Evolutionary conservation across 1,140 invertebrate species (phyloP), one percentile per base, ranked within the genome.

Genomic region (Drosophila athabasca): DNA sequence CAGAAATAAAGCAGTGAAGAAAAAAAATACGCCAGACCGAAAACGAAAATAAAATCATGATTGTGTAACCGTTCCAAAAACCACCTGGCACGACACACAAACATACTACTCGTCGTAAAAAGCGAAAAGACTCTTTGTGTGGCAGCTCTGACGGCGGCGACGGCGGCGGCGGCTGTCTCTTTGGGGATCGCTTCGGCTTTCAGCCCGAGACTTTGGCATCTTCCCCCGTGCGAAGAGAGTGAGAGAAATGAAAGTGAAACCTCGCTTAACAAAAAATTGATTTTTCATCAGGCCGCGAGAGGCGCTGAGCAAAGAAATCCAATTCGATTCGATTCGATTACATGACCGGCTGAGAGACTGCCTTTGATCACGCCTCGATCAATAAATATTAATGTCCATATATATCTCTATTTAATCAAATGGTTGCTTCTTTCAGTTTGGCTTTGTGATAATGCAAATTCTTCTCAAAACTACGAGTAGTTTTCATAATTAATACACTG

Each of bases 41-140:
- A 73, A 73, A 64, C 68, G 68, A 75, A 68, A 65, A 58, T 49
- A 58, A 79, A 87, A 66, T 81, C 82, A 87, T 67, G 83, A 88
- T 87, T 87, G 73, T 81, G 83, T 88, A 88, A 87, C 74, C 82
- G 83, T 83, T 79, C 83, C 82, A 72, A 87, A 88, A 78, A 82
- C 62, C 71, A 85, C 70, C 71, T 87, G 79, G 76, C 78, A 83
- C 83, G 83, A 88, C 79, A 87, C 67, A 83, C 66, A 88, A 81
- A 83, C 80, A 79, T 78, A 62, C 75, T 66, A 76, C 62, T 41
- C 45, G 22, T 44, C 48, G 57, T 59, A 64, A 65, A 80, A 79
- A 59, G 72, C 75, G 77, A 84, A 80, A 80, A 80, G 70, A 74
- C 67, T 80, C 80, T 80, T 72, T 80, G 35, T 39, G 35, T 39